Evolutionary conservation across 2,113 vertebrate genomes (phyloP).

Genomic region (Gasterosteus aculeatus): DNA sequence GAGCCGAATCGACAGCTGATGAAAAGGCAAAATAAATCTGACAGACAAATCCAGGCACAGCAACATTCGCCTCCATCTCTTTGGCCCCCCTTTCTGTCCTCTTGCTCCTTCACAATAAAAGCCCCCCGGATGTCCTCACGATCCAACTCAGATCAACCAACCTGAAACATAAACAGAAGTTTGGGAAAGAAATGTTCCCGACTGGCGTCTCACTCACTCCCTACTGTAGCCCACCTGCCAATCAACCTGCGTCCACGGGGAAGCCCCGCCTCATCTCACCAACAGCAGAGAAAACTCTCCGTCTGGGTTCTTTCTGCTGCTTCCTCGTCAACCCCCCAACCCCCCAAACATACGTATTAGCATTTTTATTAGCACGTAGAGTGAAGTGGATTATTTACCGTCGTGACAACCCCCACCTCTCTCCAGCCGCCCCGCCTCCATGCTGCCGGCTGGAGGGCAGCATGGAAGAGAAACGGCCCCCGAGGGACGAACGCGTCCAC

Average conservation of each 20-base stretch:
- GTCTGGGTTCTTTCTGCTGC: constrained; percentile 19
- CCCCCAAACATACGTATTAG: constrained; percentile 51
- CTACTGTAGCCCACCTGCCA: constrained; percentile 54
- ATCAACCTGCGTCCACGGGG: constrained; percentile 48
- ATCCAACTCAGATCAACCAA: neutral
- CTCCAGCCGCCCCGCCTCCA: constrained; percentile 1
- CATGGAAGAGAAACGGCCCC: constrained; percentile 51
- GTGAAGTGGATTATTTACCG: constrained; percentile 68
- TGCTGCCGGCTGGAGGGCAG: constrained; percentile 4
- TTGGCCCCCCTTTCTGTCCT: neutral
- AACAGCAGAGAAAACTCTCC: neutral
- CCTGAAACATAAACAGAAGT: neutral
- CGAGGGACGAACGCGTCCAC: constrained; percentile 19
- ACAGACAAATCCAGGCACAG: constrained; percentile 29
- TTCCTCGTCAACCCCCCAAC: constrained; percentile 40
- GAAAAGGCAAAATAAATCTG: constrained; percentile 20
- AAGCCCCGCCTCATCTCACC: constrained; percentile 12
- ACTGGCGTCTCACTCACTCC: neutral
- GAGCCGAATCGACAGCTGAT: constrained; percentile 10
- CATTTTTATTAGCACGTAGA: constrained; percentile 77
- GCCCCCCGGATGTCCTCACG: neutral
- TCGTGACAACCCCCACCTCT: constrained; percentile 32
- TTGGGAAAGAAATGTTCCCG: neutral
- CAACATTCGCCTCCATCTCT: neutral
- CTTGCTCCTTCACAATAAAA: constrained; percentile 24